phyloP scores from a whole-genome alignment of 1,140 invertebrate genomes.

The Phocides pigmalion region DNA sequence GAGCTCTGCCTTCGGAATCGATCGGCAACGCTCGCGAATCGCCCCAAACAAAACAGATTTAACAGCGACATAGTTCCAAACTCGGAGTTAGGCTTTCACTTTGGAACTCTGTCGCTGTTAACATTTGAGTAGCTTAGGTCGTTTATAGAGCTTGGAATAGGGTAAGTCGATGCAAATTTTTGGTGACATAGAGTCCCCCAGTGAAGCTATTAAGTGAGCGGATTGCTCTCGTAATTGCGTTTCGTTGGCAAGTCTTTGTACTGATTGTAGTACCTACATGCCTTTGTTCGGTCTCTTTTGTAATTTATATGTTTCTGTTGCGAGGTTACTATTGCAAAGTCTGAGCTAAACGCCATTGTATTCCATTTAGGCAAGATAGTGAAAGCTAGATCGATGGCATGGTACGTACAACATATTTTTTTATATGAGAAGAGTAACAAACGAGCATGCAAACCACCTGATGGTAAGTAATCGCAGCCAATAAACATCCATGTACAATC shows the following conservation, averaged over 20 bases:
- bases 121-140: conserved; percentile 37
- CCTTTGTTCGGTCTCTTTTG: conserved; percentile 60
- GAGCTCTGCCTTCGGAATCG: conserved; percentile 76
- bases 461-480: too few relatives aligned
- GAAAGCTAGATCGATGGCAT: too few relatives aligned
- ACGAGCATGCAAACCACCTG: too few relatives aligned
- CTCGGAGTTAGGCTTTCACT: conserved; percentile 5
- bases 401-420: too few relatives aligned
- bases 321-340: conserved; percentile 25
- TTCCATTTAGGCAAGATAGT: conserved; percentile 38
- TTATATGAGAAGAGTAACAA: too few relatives aligned
- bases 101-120: conserved; percentile 54
- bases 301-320: conserved; percentile 48
- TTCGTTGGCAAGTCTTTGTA: conserved; percentile 78
- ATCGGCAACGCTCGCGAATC: conserved; percentile 67
- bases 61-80: conserved; percentile 52
- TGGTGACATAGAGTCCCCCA: conserved; percentile 70
- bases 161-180: conserved; percentile 70
- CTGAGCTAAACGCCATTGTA: conserved; percentile 39
- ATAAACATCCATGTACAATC: too few relatives aligned
- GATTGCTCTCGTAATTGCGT: conserved; percentile 75
- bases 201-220: conserved; percentile 73
- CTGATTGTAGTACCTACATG: conserved; percentile 41
- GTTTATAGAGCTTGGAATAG: conserved; percentile 46
- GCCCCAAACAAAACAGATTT: conserved; percentile 46